Evolutionary conservation across 1,140 invertebrate genomes (phyloP), one percentile per base, ranked within the genome.

Genomic region (Globodera rostochiensis): DNA sequence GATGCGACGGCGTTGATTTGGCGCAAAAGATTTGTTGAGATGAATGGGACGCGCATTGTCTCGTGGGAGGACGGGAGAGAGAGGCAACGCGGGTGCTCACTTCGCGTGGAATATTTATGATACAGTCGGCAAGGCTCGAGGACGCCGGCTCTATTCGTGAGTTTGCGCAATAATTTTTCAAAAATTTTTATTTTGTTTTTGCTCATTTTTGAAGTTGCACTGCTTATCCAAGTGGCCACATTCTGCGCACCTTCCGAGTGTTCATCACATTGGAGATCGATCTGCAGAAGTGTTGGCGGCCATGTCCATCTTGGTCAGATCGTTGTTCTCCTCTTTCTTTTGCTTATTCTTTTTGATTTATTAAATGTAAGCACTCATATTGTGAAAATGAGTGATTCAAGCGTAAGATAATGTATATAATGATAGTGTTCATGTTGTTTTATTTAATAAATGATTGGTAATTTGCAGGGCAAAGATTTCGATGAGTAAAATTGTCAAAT

Each of bases 141-240:
- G 76, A 78, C 21, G 64, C 50, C 66, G 76, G 76, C 4, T 49
- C 47, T 78, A 78, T 15, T 78, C 76, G 76, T 78, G 66, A 15
- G 76, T 78, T 78, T 45, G 9, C 21, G 5, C 7, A 47, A 69
- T 53, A 45, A 7, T 15, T 19, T 11, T 6, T 69, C 36, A 25
- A 25, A 25, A 25, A 25, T 25, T 25, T 25, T 25, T 25, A 25
- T 25, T 25, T 74, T 74, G 9, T 25, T 60, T 25, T 6, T 21
- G 36, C 47, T 21, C 6, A 46, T 13, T n/a, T 78, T 21, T 78
- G 6, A 1, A 78, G 76, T 36, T 78, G 76, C 21, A 36, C 21
- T 36, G 25, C 47, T 8, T 78, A 64, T n/a, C 76, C 76, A 7
- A 78, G 76, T 78, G 76, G 76, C 4, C 76, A 78, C 25, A 78